Percentiles rank a stretch among this genome's conserved stretches.
Conservation (phyloP, 92 coral and sea anemone genomes). For the Phenganax stokvisi region DNA sequence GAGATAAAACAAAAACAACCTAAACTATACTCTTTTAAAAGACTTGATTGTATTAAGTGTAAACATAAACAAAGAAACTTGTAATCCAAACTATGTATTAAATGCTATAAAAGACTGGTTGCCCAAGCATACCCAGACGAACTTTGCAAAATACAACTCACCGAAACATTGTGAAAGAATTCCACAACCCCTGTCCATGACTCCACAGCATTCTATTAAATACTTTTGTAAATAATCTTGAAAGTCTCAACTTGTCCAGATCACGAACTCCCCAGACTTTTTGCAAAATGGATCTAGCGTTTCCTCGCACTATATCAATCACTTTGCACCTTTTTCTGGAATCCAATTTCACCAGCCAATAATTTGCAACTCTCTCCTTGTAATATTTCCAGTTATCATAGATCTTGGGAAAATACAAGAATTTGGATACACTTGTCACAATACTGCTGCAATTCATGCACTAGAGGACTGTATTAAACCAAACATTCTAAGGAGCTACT, state of each 20-base stretch:
- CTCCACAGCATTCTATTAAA: slow-evolving; percentile 92
- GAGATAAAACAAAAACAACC: no score
- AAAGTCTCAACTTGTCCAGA: slow-evolving; percentile 76
- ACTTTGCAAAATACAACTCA: slow-evolving; percentile 24
- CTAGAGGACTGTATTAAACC: no score
- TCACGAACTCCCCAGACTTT: slow-evolving; percentile 93
- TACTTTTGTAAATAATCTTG: slow-evolving; percentile 76
- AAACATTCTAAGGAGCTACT: no score
- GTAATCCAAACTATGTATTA: neutral
- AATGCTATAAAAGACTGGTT: neutral
- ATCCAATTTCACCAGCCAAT: slow-evolving; percentile 94
- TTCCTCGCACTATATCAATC: slow-evolving; percentile 78
- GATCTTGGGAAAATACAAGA: slow-evolving; percentile 41
- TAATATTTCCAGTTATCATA: slow-evolving; percentile 96
- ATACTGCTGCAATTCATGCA: no score
- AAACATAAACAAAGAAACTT: neutral
- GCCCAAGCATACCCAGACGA: neutral
- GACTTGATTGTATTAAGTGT: no score
- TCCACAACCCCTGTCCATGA: slow-evolving; percentile 98
- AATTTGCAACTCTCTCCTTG: slow-evolving; percentile 92
- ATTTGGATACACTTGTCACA: no score
- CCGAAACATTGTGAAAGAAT: slow-evolving; percentile 89
- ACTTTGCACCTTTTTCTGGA: slow-evolving; percentile 92
- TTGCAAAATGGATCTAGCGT: slow-evolving; percentile 82
- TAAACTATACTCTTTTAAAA: no score